phyloP scores from a whole-genome alignment of 2,888 invertebrate species.

The Netelia inedita region DNA sequence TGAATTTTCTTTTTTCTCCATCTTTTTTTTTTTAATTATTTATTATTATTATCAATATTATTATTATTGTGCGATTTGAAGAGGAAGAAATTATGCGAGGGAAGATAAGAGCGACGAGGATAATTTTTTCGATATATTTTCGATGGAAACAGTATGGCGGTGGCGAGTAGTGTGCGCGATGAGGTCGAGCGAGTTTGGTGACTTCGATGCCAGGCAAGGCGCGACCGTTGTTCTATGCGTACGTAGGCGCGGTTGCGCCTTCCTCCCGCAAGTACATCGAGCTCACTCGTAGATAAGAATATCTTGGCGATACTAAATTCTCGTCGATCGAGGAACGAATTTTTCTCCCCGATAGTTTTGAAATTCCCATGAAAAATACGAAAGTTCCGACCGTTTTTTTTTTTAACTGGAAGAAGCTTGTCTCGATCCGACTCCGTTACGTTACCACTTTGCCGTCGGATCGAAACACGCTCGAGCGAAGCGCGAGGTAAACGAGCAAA shows the following conservation, averaged over 20 bases:
- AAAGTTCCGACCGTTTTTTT: neutral
- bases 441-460: conserved; percentile 61
- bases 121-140: conserved; percentile 28
- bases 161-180: neutral
- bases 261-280: conserved; percentile 72
- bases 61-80: neutral
- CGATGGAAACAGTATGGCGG: conserved; percentile 9
- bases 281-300: conserved; percentile 66
- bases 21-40: neutral
- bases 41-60: neutral
- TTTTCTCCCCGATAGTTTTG: neutral
- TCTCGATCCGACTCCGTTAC: neutral
- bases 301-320: neutral
- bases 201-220: conserved; percentile 81
- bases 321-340: neutral
- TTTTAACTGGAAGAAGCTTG: neutral
- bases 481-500: conserved; percentile 2
- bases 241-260: conserved; percentile 53
- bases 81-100: neutral
- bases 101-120: neutral
- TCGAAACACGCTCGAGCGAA: conserved; percentile 58
- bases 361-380: neutral
- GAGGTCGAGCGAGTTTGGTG: conserved; percentile 72
- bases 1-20: conserved; percentile 69
- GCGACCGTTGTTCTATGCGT: conserved; percentile 61